phyloP scores from a whole-genome alignment of 1,140 invertebrate species.

The Apis dorsata region DNA sequence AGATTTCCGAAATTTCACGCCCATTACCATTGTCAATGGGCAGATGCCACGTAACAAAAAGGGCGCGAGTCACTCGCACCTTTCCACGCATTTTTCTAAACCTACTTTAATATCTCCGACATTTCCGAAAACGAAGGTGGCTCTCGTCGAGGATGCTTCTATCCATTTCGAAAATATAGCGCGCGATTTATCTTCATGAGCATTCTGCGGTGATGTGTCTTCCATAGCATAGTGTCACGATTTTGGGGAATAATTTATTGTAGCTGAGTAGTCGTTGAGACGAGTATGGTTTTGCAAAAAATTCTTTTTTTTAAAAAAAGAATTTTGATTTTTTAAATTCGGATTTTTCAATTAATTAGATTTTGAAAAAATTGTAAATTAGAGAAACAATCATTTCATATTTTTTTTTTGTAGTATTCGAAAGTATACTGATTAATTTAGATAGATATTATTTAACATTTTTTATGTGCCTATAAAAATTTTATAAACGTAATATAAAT shows the following conservation, averaged over 20 bases:
- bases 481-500: too few species aligned
- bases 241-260: not conserved
- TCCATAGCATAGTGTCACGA: not conserved
- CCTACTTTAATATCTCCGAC: conserved; percentile 36
- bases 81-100: conserved; percentile 47
- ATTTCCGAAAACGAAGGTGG: not conserved
- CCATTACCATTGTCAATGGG: conserved; percentile 78
- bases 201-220: not conserved
- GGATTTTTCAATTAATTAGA: too few species aligned
- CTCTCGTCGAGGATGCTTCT: not conserved
- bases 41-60: conserved; percentile 70
- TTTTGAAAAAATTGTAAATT: too few species aligned
- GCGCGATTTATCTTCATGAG: not conserved
- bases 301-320: too few species aligned
- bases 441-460: too few species aligned
- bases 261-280: not conserved
- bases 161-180: not conserved
- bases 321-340: too few species aligned
- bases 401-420: too few species aligned
- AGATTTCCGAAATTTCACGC: conserved; percentile 79
- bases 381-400: too few species aligned
- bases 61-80: conserved; percentile 62
- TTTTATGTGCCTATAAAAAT: too few species aligned
- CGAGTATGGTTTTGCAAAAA: too few species aligned
- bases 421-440: too few species aligned